Evolutionary conservation across 2,113 vertebrate species (phyloP), one percentile per base, ranked within the genome.

Genomic region (Sterrhoptilus dennistouni): DNA sequence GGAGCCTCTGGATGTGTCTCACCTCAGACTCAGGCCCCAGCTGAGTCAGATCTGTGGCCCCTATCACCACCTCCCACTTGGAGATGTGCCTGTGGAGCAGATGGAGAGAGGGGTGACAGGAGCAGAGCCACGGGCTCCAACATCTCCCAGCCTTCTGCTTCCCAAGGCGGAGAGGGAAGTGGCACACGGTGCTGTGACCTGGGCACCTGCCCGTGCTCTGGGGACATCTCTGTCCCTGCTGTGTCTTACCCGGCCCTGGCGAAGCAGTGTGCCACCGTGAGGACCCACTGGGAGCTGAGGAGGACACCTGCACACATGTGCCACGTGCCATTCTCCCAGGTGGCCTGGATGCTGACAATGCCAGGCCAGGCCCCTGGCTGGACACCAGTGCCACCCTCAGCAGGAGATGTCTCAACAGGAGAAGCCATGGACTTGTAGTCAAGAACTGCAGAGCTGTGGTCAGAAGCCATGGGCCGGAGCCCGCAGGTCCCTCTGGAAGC

Each of bases 371-470:
- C n/a, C 28, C 52, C 63, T 9, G 78, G 3, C 5, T 21, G 65
- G 80, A 35, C 54, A 20, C 36, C 3, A 6, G 36, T 42, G 66
- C 16, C 12, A 12, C 9, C 36, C 54, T 1, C 4, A 2, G 2
- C 42, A 4, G 0, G 21, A 22, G 77, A 66, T 0, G 4, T 36
- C 50, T 6, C 31, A 22, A 1, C 38, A 35, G 49, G 19, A 29
- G 61, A 49, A 49, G 47, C 47, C 47, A 49, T 0, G 2, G 60
- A 29, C 28, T 28, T 2, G 10, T 70, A 70, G 66, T 52, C 27
- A 7, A 28, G 24, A 50, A 6, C 47, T 52, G 47, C 47, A 49
- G 47, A 49, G 47, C 40, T 22, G 24, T 35, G 40, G 42, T 76
- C 27, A 1, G 56, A 60, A 38, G 44, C 72, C 74, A 38, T 8